phyloP scores from a whole-genome alignment of 2,113 vertebrate genomes.

The Spea multiplicata region DNA sequence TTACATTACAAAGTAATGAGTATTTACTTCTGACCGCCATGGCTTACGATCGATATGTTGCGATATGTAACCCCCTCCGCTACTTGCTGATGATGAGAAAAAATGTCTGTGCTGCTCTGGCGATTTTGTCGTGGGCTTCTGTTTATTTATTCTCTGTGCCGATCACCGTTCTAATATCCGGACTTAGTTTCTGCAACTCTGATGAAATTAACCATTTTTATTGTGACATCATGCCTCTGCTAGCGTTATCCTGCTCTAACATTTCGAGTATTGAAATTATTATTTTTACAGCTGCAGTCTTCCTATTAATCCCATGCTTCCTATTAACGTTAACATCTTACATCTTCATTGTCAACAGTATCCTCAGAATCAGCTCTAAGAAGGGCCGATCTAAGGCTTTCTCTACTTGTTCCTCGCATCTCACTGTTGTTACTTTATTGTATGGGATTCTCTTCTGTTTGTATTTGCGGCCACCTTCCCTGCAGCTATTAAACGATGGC shows the following conservation, averaged over 20 bases:
- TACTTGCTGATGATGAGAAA: conserved; percentile 49
- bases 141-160: not conserved
- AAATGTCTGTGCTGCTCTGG: conserved; percentile 35
- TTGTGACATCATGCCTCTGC: conserved; percentile 53
- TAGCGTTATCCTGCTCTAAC: conserved; percentile 11
- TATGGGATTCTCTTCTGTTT: too few relatives aligned
- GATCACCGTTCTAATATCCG: conserved; percentile 14
- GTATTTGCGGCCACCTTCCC: too few relatives aligned
- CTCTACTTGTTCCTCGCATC: too few relatives aligned
- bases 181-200: conserved; percentile 48
- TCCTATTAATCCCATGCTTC: not conserved
- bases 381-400: too few relatives aligned
- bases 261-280: not conserved
- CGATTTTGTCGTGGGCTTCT: not conserved
- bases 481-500: too few relatives aligned
- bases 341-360: too few relatives aligned
- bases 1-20: not conserved
- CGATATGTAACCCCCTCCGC: conserved; percentile 51
- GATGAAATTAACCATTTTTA: conserved; percentile 53
- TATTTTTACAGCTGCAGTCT: not conserved
- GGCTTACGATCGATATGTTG: conserved; percentile 55
- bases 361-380: too few relatives aligned
- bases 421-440: too few relatives aligned
- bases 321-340: conserved; percentile 1
- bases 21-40: conserved; percentile 42